A percentile compares a stretch with the other conserved stretches of the same genome.
Evolutionary conservation across 2,797 vertebrate genomes (phyloP).

Genomic region (Garrulus glandarius): DNA sequence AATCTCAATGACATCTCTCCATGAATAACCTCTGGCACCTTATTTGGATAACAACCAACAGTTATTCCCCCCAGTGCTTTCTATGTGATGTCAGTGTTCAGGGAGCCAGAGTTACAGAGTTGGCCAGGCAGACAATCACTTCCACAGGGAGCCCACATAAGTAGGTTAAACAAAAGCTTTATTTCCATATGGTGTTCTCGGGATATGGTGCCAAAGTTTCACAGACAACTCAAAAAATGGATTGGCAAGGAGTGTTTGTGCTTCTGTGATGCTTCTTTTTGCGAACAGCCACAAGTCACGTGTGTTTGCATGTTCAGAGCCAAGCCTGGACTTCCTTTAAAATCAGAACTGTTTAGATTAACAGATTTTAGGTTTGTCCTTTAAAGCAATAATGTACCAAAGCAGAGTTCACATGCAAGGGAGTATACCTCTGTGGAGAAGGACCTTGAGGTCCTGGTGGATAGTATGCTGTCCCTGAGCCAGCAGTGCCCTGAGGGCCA

Average conservation of each 20-base stretch:
- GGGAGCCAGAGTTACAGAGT: not conserved
- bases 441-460: not conserved
- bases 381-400: not conserved
- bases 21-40: not conserved
- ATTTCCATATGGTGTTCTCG: not conserved
- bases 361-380: not conserved
- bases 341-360: not conserved
- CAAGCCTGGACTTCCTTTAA: not conserved
- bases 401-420: not conserved
- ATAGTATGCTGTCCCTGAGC: not conserved
- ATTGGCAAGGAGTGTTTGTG: not conserved
- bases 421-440: not conserved
- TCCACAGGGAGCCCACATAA: not conserved
- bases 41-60: not conserved
- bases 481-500: not conserved
- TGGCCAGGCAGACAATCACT: not conserved
- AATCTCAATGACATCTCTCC: not conserved
- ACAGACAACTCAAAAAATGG: not conserved
- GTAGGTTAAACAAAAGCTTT: constrained; percentile 35
- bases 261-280: not conserved
- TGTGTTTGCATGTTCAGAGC: not conserved
- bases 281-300: not conserved
- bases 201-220: not conserved
- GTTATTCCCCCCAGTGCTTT: not conserved
- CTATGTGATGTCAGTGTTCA: not conserved